Base-by-base conservation (phyloP, 37 sponge, comb jelly and placozoan species). In the Halisarca cf. caerulea region DNA sequence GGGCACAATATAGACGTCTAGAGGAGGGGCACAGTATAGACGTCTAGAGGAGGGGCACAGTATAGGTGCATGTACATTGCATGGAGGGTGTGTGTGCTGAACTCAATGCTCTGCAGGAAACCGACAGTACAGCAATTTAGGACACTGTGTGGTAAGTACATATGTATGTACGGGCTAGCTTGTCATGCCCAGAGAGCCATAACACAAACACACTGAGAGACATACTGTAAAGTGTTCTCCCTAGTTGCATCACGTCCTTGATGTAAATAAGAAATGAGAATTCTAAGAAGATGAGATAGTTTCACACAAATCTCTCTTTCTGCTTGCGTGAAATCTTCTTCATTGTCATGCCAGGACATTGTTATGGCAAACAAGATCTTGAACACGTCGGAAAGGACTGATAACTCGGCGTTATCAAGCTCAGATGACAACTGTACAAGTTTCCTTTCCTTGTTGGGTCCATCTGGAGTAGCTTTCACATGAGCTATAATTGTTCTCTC, bases 311-410 rank as follows among this genome's bases (percentile, higher is more conserved):
- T 27, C 25, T 70, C 66, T 54, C 84, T 78, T 42, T 84, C 84
- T n/a, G 55, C 68, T 64, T 66, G 54, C 38, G 30, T 20, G 77
- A 5, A 44, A 44, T 17, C 77, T 0, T 85, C 82, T 14, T 35
- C 59, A 0, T 81, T 83, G 8, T 75, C 79, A 14, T 32, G 55
- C 90, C 90, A 90, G 44, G 80, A 5, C 2, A 83, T 57, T 0
- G 91, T 91, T 28, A 82, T 87, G 58, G 86, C 86, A 64, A 91
- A 91, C 35, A 86, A 14, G 23, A 87, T 79, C 59, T 91, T 91
- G 35, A 86, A 44, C 0, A 32, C 61, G 59, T 91, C 91, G 20
- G 74, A 58, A 14, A 91, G 4, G 58, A 86, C 21, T 0, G 27
- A 37, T 28, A 80, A 66, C 32, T 27, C 40, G 23, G 34, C 38